Evolutionary conservation across 2,888 invertebrate species (phyloP), one percentile per base, ranked within the genome.

Genomic region (Chalcis sispes): DNA sequence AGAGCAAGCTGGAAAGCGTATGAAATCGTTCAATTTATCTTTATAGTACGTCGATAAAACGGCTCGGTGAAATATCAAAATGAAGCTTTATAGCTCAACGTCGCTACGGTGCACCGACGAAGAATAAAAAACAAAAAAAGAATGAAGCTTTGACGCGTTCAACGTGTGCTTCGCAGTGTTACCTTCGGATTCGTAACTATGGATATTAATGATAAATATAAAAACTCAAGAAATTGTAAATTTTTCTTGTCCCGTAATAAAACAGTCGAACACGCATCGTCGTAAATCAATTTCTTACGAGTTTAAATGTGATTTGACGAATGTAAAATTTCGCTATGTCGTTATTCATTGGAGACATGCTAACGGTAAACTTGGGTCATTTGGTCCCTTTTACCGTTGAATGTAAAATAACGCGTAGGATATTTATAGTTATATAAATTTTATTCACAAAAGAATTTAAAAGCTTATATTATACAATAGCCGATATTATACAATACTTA

Each of bases 11-110:
- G 3, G 13, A n/a, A n/a, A n/a, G n/a, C n/a, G n/a, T n/a, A 42
- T 32, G 25, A 18, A 70, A 75, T 71, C 70, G 25, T 75, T 72
- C 56, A 61, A 69, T 77, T 73, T 70, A 77, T 70, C 73, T 73
- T 73, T 77, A 70, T 59, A 58, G 72, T 48, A 5, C 23, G 32
- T 29, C 62, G 67, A 72, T 76, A 72, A 76, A 76, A 72, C 10
- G 40, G 42, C 67, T 67, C 72, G 66, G 27, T 67, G 72, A 72
- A 76, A 76, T 67, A 76, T 71, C 67, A 58, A 76, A 66, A 67
- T 15, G 48, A n/a, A 23, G 20, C 23, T 29, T 66, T 64, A 74
- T 25, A 27, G 62, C 32, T 65, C 48, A 66, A 73, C 66, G 23
- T 40, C 40, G 36, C 40, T 48, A 40, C 23, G 23, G 23, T 36